phyloP scores from a whole-genome alignment of 1,140 invertebrate genomes.

The Antheraea mylitta region DNA sequence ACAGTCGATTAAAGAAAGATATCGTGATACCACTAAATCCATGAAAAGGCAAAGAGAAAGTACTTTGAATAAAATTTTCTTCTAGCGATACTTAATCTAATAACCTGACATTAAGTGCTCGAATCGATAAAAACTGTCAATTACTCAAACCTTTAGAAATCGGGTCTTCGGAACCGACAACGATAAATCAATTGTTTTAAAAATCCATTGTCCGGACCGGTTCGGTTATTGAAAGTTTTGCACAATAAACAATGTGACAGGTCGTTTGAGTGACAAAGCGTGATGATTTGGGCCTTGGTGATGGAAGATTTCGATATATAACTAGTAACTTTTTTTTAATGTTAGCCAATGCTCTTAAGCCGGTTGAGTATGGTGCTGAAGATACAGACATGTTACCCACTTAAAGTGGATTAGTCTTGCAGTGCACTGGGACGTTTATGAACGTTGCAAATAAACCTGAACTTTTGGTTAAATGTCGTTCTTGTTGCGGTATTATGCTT shows the following conservation, averaged over 20 bases:
- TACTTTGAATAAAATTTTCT: too few relatives aligned
- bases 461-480: too few relatives aligned
- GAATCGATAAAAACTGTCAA: not conserved
- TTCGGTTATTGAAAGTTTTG: slow-evolving; percentile 7
- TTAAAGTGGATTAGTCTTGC: too few relatives aligned
- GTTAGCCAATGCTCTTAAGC: not conserved
- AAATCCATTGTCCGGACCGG: slow-evolving; percentile 20
- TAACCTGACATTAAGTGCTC: slow-evolving; percentile 2
- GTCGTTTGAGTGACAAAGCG: slow-evolving; percentile 15
- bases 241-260: not conserved
- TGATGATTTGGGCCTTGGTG: slow-evolving; percentile 32
- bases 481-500: too few relatives aligned
- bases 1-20: too few relatives aligned
- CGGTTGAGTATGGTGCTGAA: too few relatives aligned
- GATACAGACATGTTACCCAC: too few relatives aligned
- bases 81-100: too few relatives aligned
- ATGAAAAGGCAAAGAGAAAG: too few relatives aligned
- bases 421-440: too few relatives aligned
- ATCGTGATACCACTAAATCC: too few relatives aligned
- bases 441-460: too few relatives aligned
- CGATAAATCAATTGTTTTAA: slow-evolving; percentile 7
- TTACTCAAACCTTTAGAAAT: slow-evolving; percentile 2
- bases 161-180: not conserved
- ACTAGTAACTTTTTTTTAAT: slow-evolving; percentile 11
- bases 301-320: slow-evolving; percentile 10